phyloP scores from a whole-genome alignment of 2,113 vertebrate genomes.

The Apteryx owenii region DNA sequence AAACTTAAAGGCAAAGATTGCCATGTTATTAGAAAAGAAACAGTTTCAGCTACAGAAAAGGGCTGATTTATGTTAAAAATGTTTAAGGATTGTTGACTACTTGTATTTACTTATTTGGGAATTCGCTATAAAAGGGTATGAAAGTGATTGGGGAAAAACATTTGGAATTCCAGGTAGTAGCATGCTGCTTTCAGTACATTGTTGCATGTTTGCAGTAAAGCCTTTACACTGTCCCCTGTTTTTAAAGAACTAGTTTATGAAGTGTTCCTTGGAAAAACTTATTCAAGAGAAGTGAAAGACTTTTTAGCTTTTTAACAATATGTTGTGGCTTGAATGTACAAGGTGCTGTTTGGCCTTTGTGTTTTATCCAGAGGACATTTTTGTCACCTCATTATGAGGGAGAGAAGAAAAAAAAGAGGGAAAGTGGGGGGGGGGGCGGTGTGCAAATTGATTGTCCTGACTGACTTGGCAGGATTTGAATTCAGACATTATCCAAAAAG shows the following conservation, averaged over 20 bases:
- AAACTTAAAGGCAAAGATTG: neutral
- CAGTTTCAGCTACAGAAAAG: neutral
- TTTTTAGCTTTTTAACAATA: conserved; percentile 6
- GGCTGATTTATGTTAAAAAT: neutral
- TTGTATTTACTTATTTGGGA: conserved; percentile 4
- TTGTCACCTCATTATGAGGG: neutral
- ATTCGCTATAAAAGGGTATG: neutral
- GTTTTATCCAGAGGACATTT: neutral
- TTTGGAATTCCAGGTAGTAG: conserved; percentile 9
- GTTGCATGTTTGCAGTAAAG: neutral
- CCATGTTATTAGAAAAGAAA: neutral
- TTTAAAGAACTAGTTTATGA: conserved; percentile 57
- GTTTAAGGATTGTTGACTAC: neutral
- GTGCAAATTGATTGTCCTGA: neutral
- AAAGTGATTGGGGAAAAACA: neutral
- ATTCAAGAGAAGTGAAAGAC: conserved; percentile 19
- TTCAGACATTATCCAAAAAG: neutral
- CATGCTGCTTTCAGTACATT: neutral
- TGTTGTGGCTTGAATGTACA: neutral
- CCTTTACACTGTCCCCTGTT: conserved; percentile 15
- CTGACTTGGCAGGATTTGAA: neutral
- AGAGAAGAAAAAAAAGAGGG: neutral
- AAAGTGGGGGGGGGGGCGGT: neutral
- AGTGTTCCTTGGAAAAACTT: conserved; percentile 53
- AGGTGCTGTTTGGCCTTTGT: neutral